These are phyloP conservation scores for Phoenicopterus ruber DNA, from an alignment of 2,113 vertebrate genomes.

Conservation along the genomic window DNA sequence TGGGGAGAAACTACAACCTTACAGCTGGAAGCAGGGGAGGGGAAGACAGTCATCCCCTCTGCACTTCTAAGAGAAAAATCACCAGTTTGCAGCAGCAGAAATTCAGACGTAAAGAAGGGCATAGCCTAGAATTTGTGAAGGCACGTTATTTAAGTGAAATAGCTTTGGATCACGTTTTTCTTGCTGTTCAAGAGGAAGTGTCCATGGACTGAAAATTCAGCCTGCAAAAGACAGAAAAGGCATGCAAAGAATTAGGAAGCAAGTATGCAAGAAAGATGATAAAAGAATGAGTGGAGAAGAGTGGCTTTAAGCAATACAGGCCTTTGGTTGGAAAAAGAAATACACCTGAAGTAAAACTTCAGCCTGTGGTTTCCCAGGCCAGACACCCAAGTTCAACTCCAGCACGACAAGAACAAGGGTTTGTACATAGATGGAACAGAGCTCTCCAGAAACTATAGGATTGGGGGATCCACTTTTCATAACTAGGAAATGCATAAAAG, in stretches of 20 bases:
- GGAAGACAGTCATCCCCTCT: neutral
- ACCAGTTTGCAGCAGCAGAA: neutral
- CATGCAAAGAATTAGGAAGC: neutral
- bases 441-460: neutral
- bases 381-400: neutral
- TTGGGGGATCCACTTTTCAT: neutral
- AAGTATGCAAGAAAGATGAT: neutral
- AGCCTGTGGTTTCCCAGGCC: neutral
- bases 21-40: neutral
- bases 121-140: neutral
- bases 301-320: neutral
- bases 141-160: neutral
- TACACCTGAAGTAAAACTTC: neutral
- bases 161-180: neutral
- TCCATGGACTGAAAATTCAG: neutral
- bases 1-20: neutral
- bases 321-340: neutral
- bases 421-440: neutral
- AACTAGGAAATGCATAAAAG: neutral
- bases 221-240: neutral
- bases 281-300: neutral
- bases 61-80: neutral
- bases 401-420: neutral
- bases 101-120: too few species aligned
- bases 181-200: neutral